Evolutionary conservation across 2,797 vertebrate species (phyloP).

Genomic region (Oreonectes daqikongensis): DNA sequence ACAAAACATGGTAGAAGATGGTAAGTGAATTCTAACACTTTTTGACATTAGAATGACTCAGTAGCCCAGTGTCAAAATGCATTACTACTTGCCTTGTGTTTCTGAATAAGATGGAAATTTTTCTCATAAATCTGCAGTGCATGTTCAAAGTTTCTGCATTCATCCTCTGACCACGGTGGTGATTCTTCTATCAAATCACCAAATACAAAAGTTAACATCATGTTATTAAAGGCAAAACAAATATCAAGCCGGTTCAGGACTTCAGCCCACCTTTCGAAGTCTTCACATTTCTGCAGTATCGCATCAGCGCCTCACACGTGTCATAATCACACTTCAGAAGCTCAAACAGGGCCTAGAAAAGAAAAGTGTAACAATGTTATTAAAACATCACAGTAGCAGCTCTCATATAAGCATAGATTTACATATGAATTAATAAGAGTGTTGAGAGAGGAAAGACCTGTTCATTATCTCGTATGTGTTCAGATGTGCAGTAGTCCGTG

Average conservation of each 20-base stretch:
- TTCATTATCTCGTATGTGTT: constrained; percentile 88
- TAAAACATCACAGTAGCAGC: not conserved
- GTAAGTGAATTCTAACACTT: not conserved
- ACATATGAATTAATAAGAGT: not conserved
- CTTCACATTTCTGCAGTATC: constrained; percentile 84
- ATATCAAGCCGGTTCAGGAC: not conserved
- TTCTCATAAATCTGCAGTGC: constrained; percentile 96
- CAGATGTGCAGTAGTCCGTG: constrained; percentile 76
- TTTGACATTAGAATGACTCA: too few relatives aligned
- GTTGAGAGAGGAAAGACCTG: constrained; percentile 75
- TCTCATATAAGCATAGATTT: not conserved
- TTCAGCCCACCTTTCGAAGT: constrained; percentile 84
- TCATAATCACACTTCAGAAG: constrained; percentile 93
- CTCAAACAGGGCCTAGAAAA: constrained; percentile 87
- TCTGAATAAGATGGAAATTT: constrained; percentile 98
- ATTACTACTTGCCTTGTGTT: constrained; percentile 87
- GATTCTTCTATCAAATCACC: constrained; percentile 79
- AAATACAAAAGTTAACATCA: not conserved
- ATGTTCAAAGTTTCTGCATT: constrained; percentile 96
- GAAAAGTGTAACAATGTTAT: not conserved
- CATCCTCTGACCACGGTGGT: constrained; percentile 94
- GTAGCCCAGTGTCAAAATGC: too few relatives aligned
- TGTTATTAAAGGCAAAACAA: not conserved
- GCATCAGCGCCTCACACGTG: constrained; percentile 86
- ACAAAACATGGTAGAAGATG: not conserved